These are phyloP conservation scores for Aeoliscus strigatus DNA, from an alignment of 2,797 vertebrate species.

Conservation along the genomic window DNA sequence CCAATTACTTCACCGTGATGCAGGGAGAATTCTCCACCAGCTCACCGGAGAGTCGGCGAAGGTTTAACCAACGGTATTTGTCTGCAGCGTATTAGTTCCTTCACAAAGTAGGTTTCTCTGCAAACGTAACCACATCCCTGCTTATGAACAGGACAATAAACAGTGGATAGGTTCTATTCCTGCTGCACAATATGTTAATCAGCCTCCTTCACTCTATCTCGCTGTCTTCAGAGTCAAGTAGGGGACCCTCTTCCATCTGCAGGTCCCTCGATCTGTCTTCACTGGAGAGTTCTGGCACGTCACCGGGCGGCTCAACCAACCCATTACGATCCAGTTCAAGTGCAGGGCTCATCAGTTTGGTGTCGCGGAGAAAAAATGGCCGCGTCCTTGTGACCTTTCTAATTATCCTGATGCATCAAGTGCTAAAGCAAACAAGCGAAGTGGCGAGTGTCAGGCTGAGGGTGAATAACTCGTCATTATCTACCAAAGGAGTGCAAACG, in stretches of 20 bases:
- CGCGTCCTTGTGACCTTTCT: conserved; percentile 53
- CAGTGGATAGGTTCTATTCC: conserved; percentile 46
- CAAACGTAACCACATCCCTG: conserved; percentile 47
- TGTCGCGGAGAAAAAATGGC: conserved; percentile 33
- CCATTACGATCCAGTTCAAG: conserved; percentile 58
- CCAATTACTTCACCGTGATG: conserved; percentile 38
- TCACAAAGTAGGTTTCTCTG: conserved; percentile 42
- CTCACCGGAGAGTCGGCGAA: conserved; percentile 23
- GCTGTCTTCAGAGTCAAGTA: conserved; percentile 61
- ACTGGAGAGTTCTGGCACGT: conserved; percentile 36
- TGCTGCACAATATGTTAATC: conserved; percentile 56
- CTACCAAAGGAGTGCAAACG: conserved; percentile 32
- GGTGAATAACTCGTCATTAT: conserved; percentile 40
- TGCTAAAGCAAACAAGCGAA: conserved; percentile 43
- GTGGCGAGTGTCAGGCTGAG: conserved; percentile 17
- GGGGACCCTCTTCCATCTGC: conserved; percentile 35
- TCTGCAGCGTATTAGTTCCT: conserved; percentile 31
- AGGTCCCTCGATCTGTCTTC: conserved; percentile 45
- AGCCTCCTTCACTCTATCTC: conserved; percentile 40
- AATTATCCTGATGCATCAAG: conserved; percentile 39
- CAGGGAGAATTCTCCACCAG: conserved; percentile 19
- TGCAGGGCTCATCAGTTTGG: conserved; percentile 29
- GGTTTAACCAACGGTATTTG: conserved; percentile 30
- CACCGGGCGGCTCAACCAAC: conserved; percentile 36
- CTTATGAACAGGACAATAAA: conserved; percentile 73